Evolutionary conservation across 2,113 vertebrate genomes (phyloP), one percentile per base, ranked within the genome.

Genomic region (Alouatta palliata): DNA sequence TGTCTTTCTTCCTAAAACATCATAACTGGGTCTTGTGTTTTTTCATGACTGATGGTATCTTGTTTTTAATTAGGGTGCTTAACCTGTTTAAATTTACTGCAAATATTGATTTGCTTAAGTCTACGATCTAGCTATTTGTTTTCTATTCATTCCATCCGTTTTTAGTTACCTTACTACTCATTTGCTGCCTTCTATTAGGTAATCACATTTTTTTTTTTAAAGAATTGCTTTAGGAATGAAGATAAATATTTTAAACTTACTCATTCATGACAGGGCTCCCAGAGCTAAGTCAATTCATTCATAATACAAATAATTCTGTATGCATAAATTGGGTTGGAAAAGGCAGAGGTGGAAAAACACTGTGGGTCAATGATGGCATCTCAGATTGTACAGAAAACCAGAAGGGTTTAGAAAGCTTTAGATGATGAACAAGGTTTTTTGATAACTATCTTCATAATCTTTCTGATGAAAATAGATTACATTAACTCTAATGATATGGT

Each of bases 381-480:
- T 19, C 21, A 79, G 82, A 8, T 43, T 71, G 13, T 43, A 79
- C 14, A 30, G 40, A 82, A 88, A 91, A 40, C 2, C 3, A 80
- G 14, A 54, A 4, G 2, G 12, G 25, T 16, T 95, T 61, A 87
- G 30, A 87, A 79, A 81, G n/a, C 43, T 91, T 93, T 56, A 47
- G 20, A 88, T 76, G 43, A n/a, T 43, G n/a, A 54, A 77, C 19
- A 35, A 86, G 49, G 8, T 9, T 81, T 88, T 92, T 90, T 58
- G 37, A 80, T 97, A 32, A 92, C 35, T 80, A 58, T 58, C 64
- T 92, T 40, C 30, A 58, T 70, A 92, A 68, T 70, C 47, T 70
- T 92, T 82, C 43, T 87, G 66, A 70, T 80, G 37, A 96, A 96
- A 90, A 96, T 58, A 93, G 12, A 70, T 54, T 14, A 64, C 27